Base-by-base conservation (phyloP, 2,888 invertebrate species). In the Parascotia fuliginaria region DNA sequence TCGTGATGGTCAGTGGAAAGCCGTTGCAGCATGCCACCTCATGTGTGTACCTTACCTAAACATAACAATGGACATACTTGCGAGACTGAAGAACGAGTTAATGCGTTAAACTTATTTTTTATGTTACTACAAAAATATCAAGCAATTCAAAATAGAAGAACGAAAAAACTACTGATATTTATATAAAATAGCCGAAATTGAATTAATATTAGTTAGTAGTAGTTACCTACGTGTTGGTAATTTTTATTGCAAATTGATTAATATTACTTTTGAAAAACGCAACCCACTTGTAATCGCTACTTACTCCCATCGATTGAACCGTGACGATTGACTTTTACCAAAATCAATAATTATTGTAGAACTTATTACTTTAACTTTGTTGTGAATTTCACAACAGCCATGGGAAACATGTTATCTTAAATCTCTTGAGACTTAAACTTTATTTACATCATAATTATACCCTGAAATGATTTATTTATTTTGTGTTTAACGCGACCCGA, bases 301-400 rank as follows among this genome's bases (percentile, higher is more conserved):
- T 24, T 38, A 41, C 46, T 42, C 42, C 31, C 33, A 54, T 44
- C 65, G 41, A 55, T 55, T 68, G 59, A 65, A 63, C 56, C 53
- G 55, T 61, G 69, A 58, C 51, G 58, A 65, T 52, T 58, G 65
- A 54, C 61, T 68, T 68, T 66, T 61, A 61, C 61, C 54, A 52
- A 69, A 66, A 65, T 69, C 58, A 58, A 49, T 65, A 55, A 68
- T 49, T 58, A 52, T 41, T 19, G 29, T 41, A 29, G 34, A 50
- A 44, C 38, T 43, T 4, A 34, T 24, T 36, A n/a, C 24, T 28
- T 22, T n/a, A 9, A 34, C 37, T 36, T 9, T 27, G 12, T 36
- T 42, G 39, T 41, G 37, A 59, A 53, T 32, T 43, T 49, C 42
- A 33, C 45, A 39, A 39, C 55, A 50, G 39, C 42, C 55, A 47